Evolutionary conservation across 2,113 vertebrate species (phyloP).

Genomic region (Neolamprologus toae): DNA sequence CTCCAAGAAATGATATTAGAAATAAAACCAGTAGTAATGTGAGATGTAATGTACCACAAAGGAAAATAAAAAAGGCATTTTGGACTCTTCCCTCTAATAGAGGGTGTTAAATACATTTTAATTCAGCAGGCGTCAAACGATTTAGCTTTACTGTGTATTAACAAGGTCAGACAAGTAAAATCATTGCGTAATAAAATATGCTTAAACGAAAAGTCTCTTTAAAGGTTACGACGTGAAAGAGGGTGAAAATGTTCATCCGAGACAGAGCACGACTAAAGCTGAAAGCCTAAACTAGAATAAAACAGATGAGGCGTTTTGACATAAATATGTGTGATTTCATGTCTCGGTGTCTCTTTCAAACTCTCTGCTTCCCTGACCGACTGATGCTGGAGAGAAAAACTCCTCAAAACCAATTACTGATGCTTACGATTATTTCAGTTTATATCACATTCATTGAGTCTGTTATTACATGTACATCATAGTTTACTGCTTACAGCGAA

Average conservation of each 20-base stretch:
- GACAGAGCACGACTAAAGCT: background rate
- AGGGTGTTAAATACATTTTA: background rate
- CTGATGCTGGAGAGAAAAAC: background rate
- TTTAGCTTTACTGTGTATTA: background rate
- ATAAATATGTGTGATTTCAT: background rate
- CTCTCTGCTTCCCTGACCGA: background rate
- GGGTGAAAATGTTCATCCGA: background rate
- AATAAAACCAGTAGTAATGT: background rate
- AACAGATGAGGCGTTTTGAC: background rate
- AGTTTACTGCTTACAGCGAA: background rate
- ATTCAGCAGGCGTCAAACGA: background rate
- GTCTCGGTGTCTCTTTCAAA: fast-evolving
- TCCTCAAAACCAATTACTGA: background rate
- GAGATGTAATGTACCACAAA: background rate
- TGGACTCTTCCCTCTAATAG: background rate
- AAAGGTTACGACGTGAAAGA: background rate
- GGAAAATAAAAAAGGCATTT: background rate
- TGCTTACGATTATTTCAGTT: background rate
- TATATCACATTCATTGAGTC: background rate
- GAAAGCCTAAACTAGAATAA: background rate
- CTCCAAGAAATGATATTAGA: background rate
- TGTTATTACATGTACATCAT: background rate
- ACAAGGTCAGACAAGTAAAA: background rate
- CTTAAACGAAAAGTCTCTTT: background rate
- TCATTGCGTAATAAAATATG: fast-evolving